Percentiles rank a stretch among this genome's conserved stretches.
Conservation (phyloP, 2,113 vertebrate genomes). For the Nothobranchius furzeri region DNA sequence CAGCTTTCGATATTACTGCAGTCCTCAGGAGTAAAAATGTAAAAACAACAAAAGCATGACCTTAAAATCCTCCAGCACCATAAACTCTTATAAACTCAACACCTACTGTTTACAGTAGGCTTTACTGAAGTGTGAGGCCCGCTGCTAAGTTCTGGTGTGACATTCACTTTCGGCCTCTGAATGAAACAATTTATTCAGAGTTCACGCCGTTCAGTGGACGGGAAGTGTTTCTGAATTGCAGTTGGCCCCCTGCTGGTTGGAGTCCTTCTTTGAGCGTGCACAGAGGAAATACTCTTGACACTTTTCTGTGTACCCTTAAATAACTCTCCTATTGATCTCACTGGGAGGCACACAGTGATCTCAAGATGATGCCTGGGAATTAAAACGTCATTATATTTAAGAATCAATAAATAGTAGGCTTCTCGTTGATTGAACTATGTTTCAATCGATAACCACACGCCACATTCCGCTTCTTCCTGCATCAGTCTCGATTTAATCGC, state of each 20-base stretch:
- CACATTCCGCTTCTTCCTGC: neutral
- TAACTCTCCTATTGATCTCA: slow-evolving; percentile 38
- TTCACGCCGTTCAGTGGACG: slow-evolving; percentile 23
- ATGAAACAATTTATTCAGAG: slow-evolving; percentile 34
- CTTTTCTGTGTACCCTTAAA: slow-evolving; percentile 23
- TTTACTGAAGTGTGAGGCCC: slow-evolving; percentile 34
- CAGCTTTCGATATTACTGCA: slow-evolving; percentile 14
- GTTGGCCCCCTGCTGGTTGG: slow-evolving; percentile 6
- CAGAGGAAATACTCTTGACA: slow-evolving; percentile 44
- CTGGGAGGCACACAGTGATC: slow-evolving; percentile 20
- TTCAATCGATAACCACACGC: slow-evolving; percentile 38
- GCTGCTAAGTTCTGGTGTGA: slow-evolving; percentile 12
- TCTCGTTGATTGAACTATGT: slow-evolving; percentile 31
- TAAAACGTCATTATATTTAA: slow-evolving; percentile 40
- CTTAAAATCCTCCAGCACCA: slow-evolving; percentile 17
- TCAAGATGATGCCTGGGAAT: slow-evolving; percentile 30
- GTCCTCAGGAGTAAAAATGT: slow-evolving; percentile 20
- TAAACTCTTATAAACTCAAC: slow-evolving; percentile 17
- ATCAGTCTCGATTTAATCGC: slow-evolving; percentile 11
- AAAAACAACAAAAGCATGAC: slow-evolving; percentile 12
- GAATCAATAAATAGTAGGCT: slow-evolving; percentile 53
- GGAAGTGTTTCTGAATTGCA: slow-evolving; percentile 12
- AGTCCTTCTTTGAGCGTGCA: slow-evolving; percentile 10
- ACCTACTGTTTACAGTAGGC: slow-evolving; percentile 27
- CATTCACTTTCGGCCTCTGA: slow-evolving; percentile 26